These are phyloP conservation scores for Rhinolophus ferrumequinum DNA, from an alignment of 2,113 vertebrate genomes.

Conservation along the genomic window DNA sequence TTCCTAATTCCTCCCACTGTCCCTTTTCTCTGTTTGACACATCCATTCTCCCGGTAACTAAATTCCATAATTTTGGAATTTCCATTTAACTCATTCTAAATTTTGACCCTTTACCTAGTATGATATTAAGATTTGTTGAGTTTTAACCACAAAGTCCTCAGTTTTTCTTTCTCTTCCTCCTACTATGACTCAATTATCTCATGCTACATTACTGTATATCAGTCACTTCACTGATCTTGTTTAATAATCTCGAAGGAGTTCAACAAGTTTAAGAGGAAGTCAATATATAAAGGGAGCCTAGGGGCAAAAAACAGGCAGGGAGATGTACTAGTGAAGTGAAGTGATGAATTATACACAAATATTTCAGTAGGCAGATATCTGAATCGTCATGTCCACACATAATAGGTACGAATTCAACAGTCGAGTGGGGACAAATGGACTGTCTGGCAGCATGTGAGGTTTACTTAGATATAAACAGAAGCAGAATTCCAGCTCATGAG, in stretches of 20 bases:
- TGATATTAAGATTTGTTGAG: background rate
- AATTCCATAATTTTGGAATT: background rate
- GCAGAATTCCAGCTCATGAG: background rate
- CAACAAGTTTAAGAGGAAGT: background rate
- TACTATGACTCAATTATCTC: background rate
- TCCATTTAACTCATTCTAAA: background rate
- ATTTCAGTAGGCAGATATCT: background rate
- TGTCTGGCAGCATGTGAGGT: background rate
- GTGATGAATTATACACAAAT: background rate
- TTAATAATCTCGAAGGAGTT: background rate
- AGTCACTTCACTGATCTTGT: background rate
- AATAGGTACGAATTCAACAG: background rate
- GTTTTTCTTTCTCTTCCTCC: background rate
- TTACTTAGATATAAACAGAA: background rate
- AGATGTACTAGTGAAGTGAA: background rate
- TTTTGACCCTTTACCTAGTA: background rate
- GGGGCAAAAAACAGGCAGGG: background rate
- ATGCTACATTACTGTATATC: background rate
- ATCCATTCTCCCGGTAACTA: background rate
- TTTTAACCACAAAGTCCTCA: constrained; percentile 9
- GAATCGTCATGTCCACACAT: background rate
- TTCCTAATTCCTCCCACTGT: background rate
- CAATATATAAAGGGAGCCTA: background rate
- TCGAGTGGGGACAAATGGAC: background rate
- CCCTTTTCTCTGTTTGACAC: background rate